Percentiles rank a stretch among this genome's conserved stretches.
phyloP scores from a whole-genome alignment of 2,113 vertebrate genomes.

The Morphnarchus princeps region DNA sequence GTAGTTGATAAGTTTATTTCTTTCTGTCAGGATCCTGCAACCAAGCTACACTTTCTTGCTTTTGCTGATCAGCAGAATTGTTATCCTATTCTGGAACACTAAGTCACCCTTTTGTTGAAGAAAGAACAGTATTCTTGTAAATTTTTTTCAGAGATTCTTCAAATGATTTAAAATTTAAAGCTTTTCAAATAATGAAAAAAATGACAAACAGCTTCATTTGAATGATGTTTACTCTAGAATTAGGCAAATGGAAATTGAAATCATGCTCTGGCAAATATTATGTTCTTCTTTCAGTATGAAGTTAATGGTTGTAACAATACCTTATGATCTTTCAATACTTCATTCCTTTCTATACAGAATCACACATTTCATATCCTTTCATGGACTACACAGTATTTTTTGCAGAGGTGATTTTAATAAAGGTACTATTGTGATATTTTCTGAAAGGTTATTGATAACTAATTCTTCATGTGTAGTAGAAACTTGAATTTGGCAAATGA shows the following conservation, averaged over 20 bases:
- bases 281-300: neutral
- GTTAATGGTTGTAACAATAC: neutral
- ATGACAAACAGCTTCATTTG: neutral
- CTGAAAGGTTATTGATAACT: neutral
- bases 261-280: neutral
- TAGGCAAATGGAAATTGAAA: neutral
- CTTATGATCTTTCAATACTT: neutral
- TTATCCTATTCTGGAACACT: neutral
- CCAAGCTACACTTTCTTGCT: neutral
- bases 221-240: neutral
- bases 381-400: neutral
- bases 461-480: neutral
- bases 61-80: neutral
- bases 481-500: neutral
- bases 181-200: neutral
- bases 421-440: neutral
- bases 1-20: neutral
- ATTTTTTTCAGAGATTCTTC: neutral
- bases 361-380: neutral
- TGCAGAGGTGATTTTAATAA: neutral
- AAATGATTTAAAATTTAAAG: neutral
- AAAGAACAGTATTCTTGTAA: neutral
- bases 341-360: neutral
- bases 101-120: neutral
- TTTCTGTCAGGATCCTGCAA: neutral